phyloP scores from a whole-genome alignment of 1,140 invertebrate genomes.

The Papilio polytes region DNA sequence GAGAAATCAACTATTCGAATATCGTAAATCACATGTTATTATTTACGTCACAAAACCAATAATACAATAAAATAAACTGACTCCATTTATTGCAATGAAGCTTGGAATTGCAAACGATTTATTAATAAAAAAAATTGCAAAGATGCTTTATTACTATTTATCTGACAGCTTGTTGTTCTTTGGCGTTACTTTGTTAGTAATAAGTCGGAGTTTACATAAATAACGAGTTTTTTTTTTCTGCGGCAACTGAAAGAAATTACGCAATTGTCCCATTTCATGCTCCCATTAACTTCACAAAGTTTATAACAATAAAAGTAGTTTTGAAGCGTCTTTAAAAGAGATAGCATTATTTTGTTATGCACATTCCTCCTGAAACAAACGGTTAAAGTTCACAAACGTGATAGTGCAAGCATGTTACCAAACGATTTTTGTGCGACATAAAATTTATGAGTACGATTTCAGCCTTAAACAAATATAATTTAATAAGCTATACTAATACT shows the following conservation, averaged over 20 bases:
- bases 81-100: neutral
- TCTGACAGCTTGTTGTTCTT: neutral
- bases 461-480: neutral
- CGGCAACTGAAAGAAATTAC: neutral
- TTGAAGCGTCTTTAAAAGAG: neutral
- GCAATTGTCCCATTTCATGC: neutral
- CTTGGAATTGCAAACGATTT: slow-evolving; percentile 4
- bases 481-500: neutral
- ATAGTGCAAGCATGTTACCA: slow-evolving; percentile 13
- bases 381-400: slow-evolving; percentile 5
- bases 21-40: neutral
- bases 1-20: neutral
- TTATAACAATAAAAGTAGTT: neutral
- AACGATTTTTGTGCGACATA: slow-evolving; percentile 19
- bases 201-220: neutral
- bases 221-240: neutral
- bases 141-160: slow-evolving; percentile 24
- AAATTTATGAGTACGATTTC: slow-evolving; percentile 4
- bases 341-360: slow-evolving; percentile 11
- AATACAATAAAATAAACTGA: neutral
- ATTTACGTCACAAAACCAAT: neutral
- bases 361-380: neutral
- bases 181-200: neutral
- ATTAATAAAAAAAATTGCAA: slow-evolving; percentile 19
- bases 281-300: neutral